Conservation (phyloP, 2,797 vertebrate species). For the Miichthys miiuy region DNA sequence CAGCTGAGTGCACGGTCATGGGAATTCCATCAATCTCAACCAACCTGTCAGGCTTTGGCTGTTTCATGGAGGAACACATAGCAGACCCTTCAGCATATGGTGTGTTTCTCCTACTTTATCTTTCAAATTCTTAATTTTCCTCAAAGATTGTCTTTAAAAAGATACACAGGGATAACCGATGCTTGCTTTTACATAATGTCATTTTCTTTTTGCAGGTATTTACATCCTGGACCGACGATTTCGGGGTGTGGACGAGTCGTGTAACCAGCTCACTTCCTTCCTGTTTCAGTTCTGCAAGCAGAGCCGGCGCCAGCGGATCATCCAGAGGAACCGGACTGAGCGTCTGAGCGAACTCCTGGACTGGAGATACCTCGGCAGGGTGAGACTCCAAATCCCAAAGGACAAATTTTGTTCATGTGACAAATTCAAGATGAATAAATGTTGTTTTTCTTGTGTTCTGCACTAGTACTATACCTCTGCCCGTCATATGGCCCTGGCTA, state of each 20-base stretch:
- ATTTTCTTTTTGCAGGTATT: slow-evolving; percentile 85
- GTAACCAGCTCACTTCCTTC: slow-evolving; percentile 96
- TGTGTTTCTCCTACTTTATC: slow-evolving; percentile 58
- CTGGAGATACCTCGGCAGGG: slow-evolving; percentile 95
- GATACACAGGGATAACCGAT: not conserved
- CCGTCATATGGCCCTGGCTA: slow-evolving; percentile 93
- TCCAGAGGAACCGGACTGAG: slow-evolving; percentile 95
- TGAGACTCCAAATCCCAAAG: slow-evolving; percentile 59
- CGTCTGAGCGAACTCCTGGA: slow-evolving; percentile 96
- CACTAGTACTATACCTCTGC: slow-evolving; percentile 92
- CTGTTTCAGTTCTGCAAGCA: slow-evolving; percentile 97
- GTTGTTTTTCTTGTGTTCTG: slow-evolving; percentile 7
- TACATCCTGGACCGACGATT: slow-evolving; percentile 94
- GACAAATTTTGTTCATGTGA: not conserved
- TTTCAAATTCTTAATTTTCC: not conserved
- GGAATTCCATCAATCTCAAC: slow-evolving; percentile 96
- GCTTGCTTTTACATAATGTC: not conserved
- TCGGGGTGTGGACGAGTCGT: slow-evolving; percentile 92
- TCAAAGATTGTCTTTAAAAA: not conserved
- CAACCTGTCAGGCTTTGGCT: slow-evolving; percentile 96
- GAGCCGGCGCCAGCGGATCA: slow-evolving; percentile 93
- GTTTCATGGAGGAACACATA: slow-evolving; percentile 98
- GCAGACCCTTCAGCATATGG: slow-evolving; percentile 94
- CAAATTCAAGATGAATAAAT: not conserved
- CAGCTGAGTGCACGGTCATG: slow-evolving; percentile 98